Conservation (phyloP, 2,888 invertebrate genomes). For the Thecocarcelia acutangulata region DNA sequence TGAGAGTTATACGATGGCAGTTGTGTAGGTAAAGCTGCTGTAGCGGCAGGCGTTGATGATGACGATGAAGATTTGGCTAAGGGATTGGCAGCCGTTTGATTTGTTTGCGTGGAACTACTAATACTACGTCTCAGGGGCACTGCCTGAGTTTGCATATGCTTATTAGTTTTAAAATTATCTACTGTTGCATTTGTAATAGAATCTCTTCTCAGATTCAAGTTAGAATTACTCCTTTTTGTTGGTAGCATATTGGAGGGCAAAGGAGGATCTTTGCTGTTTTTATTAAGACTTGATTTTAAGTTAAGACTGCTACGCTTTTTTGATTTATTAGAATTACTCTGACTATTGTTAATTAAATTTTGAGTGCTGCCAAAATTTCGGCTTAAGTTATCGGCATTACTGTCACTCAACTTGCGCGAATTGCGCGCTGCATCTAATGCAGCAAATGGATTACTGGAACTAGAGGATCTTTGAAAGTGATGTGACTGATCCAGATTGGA, state of each 20-base stretch:
- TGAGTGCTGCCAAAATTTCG: slow-evolving; percentile 81
- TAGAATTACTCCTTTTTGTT: slow-evolving; percentile 78
- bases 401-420: slow-evolving; percentile 76
- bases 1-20: slow-evolving; percentile 70
- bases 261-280: slow-evolving; percentile 76
- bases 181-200: slow-evolving; percentile 71
- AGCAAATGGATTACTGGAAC: slow-evolving; percentile 78
- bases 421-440: slow-evolving; percentile 71
- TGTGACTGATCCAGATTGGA: slow-evolving; percentile 72
- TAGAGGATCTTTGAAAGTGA: slow-evolving; percentile 75
- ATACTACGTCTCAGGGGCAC: slow-evolving; percentile 61
- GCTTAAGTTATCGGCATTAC: slow-evolving; percentile 76
- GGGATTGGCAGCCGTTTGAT: slow-evolving; percentile 56
- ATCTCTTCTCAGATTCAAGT: slow-evolving; percentile 78
- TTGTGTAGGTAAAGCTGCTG: slow-evolving; percentile 61
- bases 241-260: slow-evolving; percentile 62
- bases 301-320: slow-evolving; percentile 81
- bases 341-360: slow-evolving; percentile 79
- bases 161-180: slow-evolving; percentile 56
- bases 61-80: slow-evolving; percentile 69
- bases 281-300: slow-evolving; percentile 76
- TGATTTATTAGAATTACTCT: slow-evolving; percentile 79
- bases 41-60: slow-evolving; percentile 52
- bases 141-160: slow-evolving; percentile 64
- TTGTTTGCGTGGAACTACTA: slow-evolving; percentile 71